Conservation (phyloP, 2,113 vertebrate species). For the Dipodomys merriami region DNA sequence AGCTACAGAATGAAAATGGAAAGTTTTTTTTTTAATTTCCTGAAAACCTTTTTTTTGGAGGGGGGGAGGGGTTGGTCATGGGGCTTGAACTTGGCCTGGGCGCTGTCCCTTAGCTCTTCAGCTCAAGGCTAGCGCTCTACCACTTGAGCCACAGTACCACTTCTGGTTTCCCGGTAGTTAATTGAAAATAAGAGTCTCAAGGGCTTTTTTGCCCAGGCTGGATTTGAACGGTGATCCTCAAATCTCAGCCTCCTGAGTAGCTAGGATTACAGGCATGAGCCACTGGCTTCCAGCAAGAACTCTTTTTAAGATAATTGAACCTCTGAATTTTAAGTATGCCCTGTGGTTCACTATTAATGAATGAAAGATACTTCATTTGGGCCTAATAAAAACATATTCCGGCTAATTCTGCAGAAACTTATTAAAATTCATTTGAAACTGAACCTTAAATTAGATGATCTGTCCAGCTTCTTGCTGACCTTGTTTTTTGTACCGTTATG, state of each 20-base stretch:
- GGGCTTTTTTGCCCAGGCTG: no score
- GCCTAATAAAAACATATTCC: slow-evolving; percentile 61
- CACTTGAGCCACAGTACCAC: no score
- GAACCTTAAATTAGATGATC: background rate
- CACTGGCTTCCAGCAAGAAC: background rate
- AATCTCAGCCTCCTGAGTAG: no score
- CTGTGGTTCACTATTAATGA: slow-evolving; percentile 69
- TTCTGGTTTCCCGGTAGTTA: no score
- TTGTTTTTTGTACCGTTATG: background rate
- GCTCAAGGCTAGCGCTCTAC: no score
- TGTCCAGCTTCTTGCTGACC: slow-evolving; percentile 18
- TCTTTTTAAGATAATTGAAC: slow-evolving; percentile 64
- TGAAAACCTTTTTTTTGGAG: background rate
- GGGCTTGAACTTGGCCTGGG: no score
- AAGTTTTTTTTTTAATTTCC: slow-evolving; percentile 68
- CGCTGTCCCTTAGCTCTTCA: no score
- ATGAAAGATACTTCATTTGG: slow-evolving; percentile 69
- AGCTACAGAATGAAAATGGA: slow-evolving; percentile 70
- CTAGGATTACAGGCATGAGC: no score
- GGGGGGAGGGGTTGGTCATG: no score
- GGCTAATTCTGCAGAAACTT: slow-evolving; percentile 43
- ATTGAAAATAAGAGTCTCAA: no score
- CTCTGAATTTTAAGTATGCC: slow-evolving; percentile 61
- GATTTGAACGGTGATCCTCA: no score
- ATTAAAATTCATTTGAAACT: background rate